A percentile compares a stretch with the other conserved stretches of the same genome.
Evolutionary conservation across 2,888 invertebrate genomes (phyloP).

Genomic region (Halictus ligatus): DNA sequence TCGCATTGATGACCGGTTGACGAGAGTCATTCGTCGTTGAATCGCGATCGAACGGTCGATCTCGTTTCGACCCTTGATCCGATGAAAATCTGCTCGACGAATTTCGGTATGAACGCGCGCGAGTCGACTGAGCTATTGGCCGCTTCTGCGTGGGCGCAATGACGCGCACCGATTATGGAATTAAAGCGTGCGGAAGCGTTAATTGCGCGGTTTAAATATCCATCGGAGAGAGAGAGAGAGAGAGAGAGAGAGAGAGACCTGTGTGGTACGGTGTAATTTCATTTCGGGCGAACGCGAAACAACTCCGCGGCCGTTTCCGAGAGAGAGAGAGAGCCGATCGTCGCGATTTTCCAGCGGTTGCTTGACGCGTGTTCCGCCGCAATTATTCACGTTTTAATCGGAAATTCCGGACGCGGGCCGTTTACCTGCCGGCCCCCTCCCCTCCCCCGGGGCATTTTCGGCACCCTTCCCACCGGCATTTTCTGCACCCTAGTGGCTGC

Average conservation of each 20-base stretch:
- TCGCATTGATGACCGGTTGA: neutral
- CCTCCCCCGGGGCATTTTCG: no score
- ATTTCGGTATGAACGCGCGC: neutral
- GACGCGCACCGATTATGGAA: neutral
- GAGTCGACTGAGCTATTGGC: neutral
- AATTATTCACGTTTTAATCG: slow-evolving; percentile 17
- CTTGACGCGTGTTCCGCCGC: neutral
- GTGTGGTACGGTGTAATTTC: neutral
- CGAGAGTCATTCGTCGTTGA: neutral
- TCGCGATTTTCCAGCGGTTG: slow-evolving; percentile 19
- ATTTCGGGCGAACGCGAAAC: neutral
- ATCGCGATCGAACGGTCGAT: neutral
- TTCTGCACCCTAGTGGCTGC: neutral
- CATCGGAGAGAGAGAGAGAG: neutral
- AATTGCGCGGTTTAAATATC: slow-evolving; percentile 11
- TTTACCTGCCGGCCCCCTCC: neutral
- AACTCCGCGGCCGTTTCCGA: neutral
- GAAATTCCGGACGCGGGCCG: slow-evolving; percentile 5
- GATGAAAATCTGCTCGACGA: neutral
- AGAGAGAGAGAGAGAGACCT: no score
- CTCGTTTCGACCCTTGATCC: neutral
- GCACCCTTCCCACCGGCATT: neutral
- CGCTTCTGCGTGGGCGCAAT: neutral
- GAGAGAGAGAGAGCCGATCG: no score
- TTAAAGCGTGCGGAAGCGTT: slow-evolving; percentile 10